A percentile compares a stretch with the other conserved stretches of the same genome.
phyloP scores from a whole-genome alignment of 1,140 invertebrate genomes.

The Galleria mellonella region DNA sequence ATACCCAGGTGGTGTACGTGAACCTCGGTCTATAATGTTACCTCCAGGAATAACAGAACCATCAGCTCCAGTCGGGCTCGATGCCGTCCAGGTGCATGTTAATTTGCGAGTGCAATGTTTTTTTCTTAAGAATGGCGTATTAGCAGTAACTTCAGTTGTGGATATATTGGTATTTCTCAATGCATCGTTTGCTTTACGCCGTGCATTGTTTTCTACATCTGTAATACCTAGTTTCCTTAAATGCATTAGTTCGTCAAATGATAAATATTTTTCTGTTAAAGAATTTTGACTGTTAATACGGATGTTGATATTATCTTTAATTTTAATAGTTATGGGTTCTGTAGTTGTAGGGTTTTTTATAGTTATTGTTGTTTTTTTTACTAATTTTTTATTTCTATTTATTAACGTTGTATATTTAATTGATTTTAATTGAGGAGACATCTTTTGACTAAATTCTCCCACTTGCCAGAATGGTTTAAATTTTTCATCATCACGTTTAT shows the following conservation, averaged over 20 bases:
- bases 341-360: constrained; percentile 16
- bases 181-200: constrained; percentile 18
- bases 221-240: constrained; percentile 37
- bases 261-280: constrained; percentile 58
- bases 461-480: constrained; percentile 55
- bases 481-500: constrained; percentile 28
- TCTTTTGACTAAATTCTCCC: constrained; percentile 25
- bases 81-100: constrained; percentile 60
- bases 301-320: constrained; percentile 6
- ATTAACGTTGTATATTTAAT: constrained; percentile 47
- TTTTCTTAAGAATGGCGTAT: constrained; percentile 41
- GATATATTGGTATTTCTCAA: constrained; percentile 6
- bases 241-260: constrained; percentile 61
- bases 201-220: constrained; percentile 9
- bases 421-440: constrained; percentile 30
- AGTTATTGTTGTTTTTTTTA: constrained; percentile 12
- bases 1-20: constrained; percentile 50
- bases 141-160: constrained; percentile 31
- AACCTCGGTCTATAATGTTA: constrained; percentile 22
- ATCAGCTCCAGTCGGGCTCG: constrained; percentile 25
- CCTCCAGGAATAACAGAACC: constrained; percentile 19
- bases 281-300: constrained; percentile 6
- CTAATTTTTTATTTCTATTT: constrained; percentile 26
- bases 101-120: constrained; percentile 56
- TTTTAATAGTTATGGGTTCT: constrained; percentile 43